Percentiles rank a stretch among this genome's conserved stretches.
phyloP scores from a whole-genome alignment of 2,888 invertebrate species.

The Drosophila merina region DNA sequence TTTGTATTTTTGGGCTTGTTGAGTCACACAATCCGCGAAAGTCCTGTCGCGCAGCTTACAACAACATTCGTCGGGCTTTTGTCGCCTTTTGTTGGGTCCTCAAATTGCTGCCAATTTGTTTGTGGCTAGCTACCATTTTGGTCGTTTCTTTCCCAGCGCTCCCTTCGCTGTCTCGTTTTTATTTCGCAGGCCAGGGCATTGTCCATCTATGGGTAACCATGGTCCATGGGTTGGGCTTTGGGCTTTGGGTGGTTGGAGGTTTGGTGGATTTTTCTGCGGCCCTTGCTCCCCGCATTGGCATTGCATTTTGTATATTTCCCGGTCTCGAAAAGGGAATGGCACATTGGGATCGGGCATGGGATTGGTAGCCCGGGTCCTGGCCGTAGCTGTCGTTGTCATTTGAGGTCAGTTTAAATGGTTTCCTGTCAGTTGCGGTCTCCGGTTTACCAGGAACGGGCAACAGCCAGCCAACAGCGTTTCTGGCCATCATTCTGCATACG shows the following conservation, averaged over 20 bases:
- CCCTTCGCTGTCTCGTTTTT: conserved; percentile 19
- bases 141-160: conserved; percentile 31
- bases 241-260: conserved; percentile 21
- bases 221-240: conserved; percentile 10
- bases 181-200: conserved; percentile 20
- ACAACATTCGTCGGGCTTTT: conserved; percentile 54
- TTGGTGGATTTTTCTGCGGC: conserved; percentile 34
- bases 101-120: conserved; percentile 78
- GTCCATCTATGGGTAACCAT: conserved; percentile 59
- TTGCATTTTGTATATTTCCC: conserved; percentile 29
- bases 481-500: conserved; percentile 56
- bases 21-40: conserved; percentile 47
- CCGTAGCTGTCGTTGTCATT: conserved; percentile 74
- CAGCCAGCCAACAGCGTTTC: conserved; percentile 23
- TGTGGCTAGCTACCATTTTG: conserved; percentile 63
- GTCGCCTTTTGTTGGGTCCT: conserved; percentile 69
- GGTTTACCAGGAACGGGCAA: conserved; percentile 62
- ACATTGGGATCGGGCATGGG: background rate
- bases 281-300: conserved; percentile 8
- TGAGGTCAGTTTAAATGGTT: conserved; percentile 81
- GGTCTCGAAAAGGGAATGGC: conserved; percentile 29
- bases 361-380: conserved; percentile 26
- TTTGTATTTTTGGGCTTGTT: conserved; percentile 9
- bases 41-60: conserved; percentile 41
- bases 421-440: conserved; percentile 78